phyloP scores from a whole-genome alignment of 2,113 vertebrate genomes.

The Eulacestoma nigropectus region DNA sequence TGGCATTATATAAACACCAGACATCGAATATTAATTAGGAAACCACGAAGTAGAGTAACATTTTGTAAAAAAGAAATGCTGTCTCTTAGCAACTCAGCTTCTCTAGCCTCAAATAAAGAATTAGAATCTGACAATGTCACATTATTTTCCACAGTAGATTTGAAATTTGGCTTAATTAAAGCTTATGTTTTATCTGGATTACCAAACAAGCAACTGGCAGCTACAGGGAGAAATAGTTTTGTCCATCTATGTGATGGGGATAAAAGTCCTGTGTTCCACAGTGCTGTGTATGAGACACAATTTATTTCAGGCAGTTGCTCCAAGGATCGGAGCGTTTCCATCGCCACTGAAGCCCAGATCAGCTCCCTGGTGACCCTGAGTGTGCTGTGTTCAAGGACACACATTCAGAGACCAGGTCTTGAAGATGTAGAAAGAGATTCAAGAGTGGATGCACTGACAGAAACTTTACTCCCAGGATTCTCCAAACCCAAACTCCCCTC shows the following conservation, averaged over 20 bases:
- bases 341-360: background rate
- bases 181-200: background rate
- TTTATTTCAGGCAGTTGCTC: background rate
- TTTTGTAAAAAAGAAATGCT: background rate
- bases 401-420: background rate
- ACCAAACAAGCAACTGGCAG: background rate
- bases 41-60: background rate
- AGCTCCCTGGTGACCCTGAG: background rate
- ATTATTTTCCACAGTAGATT: slow-evolving; percentile 2
- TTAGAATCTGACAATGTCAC: background rate
- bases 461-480: background rate
- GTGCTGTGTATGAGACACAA: background rate
- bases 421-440: background rate
- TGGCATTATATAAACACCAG: background rate
- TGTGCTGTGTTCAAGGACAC: background rate
- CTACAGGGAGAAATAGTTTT: background rate
- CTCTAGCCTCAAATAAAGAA: background rate
- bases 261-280: background rate
- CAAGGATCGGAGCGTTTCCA: background rate
- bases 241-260: background rate
- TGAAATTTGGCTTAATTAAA: slow-evolving; percentile 23
- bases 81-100: slow-evolving; percentile 33
- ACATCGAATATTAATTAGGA: background rate
- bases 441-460: background rate
- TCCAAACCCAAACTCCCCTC: background rate